These are phyloP conservation scores for Oscheius sp. DNA, from an alignment of 2,888 invertebrate species.

Conservation along the genomic window DNA sequence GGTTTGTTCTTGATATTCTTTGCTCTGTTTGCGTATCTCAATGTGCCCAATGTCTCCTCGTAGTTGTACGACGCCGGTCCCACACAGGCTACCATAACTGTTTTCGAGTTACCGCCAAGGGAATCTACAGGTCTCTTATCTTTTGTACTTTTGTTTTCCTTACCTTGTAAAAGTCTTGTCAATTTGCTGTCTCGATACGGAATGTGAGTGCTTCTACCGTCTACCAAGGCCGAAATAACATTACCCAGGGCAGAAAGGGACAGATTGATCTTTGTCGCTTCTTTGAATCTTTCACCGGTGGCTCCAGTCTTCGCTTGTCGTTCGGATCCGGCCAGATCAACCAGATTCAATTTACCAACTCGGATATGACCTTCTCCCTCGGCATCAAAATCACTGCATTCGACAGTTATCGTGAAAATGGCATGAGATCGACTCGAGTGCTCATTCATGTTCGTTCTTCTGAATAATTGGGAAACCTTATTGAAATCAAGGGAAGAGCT, in stretches of 20 bases:
- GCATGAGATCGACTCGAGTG: slow-evolving; percentile 91
- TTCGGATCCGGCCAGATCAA: slow-evolving; percentile 98
- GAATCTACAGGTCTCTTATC: slow-evolving; percentile 80
- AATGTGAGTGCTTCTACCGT: slow-evolving; percentile 95
- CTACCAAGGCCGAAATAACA: slow-evolving; percentile 96
- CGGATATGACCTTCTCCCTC: slow-evolving; percentile 78
- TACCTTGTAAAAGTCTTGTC: slow-evolving; percentile 87
- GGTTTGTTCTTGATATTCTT: slow-evolving; percentile 99
- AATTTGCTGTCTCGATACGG: slow-evolving; percentile 98
- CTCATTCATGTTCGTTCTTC: slow-evolving; percentile 94
- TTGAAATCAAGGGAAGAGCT: background rate
- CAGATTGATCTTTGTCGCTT: slow-evolving; percentile 97
- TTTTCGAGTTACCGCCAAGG: slow-evolving; percentile 96
- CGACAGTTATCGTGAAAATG: slow-evolving; percentile 96
- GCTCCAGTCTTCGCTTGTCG: slow-evolving; percentile 95
- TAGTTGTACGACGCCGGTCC: slow-evolving; percentile 97
- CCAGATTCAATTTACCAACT: slow-evolving; percentile 94
- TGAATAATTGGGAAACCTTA: slow-evolving; percentile 46
- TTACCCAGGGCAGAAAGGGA: slow-evolving; percentile 96
- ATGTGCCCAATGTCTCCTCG: slow-evolving; percentile 86
- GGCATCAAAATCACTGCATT: slow-evolving; percentile 84
- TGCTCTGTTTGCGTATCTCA: slow-evolving; percentile 77
- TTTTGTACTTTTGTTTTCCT: too few relatives aligned
- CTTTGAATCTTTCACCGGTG: slow-evolving; percentile 77
- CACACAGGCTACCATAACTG: slow-evolving; percentile 98